Percentiles rank a stretch among this genome's conserved stretches.
Conservation (phyloP, 92 coral and sea anemone species). For the Heliopora coerulea region DNA sequence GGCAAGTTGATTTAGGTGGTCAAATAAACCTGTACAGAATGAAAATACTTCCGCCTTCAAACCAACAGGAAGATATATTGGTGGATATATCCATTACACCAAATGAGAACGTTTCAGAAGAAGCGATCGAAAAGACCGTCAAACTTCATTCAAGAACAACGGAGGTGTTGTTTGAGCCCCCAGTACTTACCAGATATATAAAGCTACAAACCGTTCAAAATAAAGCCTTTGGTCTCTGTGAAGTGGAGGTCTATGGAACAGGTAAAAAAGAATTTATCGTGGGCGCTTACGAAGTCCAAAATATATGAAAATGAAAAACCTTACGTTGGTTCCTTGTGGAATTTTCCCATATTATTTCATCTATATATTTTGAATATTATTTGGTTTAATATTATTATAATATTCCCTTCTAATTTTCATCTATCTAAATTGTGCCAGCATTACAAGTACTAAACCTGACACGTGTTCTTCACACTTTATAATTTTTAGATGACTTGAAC, state of each 20-base stretch:
- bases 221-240: constrained; percentile 1
- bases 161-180: constrained; percentile 9
- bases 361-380: no score
- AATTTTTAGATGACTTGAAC: constrained; percentile 12
- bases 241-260: constrained; percentile 12
- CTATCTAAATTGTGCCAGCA: no score
- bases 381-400: no score
- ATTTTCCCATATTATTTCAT: no score
- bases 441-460: no score
- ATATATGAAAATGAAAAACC: no score
- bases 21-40: not conserved
- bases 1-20: constrained; percentile 6
- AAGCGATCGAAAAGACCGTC: not conserved
- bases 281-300: no score
- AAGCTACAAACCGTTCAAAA: not conserved
- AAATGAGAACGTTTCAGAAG: not conserved
- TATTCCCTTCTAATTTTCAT: no score
- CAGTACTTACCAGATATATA: not conserved
- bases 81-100: not conserved
- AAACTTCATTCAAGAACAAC: not conserved
- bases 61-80: not conserved
- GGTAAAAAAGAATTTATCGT: no score
- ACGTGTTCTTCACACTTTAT: no score
- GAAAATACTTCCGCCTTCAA: not conserved
- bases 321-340: no score